Conservation (phyloP, 2,888 invertebrate species). For the Chrysolina oricalcia region DNA sequence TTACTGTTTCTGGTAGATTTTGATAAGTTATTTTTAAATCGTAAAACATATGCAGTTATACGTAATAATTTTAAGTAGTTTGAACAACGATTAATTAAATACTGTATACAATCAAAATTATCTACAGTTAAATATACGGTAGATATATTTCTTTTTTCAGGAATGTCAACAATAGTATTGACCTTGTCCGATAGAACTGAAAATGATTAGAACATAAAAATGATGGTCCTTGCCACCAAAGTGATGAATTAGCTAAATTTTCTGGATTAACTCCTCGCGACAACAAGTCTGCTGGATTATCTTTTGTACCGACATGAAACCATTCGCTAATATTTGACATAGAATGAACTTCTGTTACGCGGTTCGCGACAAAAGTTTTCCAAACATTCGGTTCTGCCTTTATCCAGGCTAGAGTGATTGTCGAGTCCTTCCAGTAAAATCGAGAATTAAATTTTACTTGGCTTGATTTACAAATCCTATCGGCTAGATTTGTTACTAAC, state of each 20-base stretch:
- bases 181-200: not conserved
- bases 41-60: not conserved
- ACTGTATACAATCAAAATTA: not conserved
- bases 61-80: not conserved
- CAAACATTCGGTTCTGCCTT: conserved; percentile 38
- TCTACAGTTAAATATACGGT: not conserved
- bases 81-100: not conserved
- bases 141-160: no score
- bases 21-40: not conserved
- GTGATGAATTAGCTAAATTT: not conserved
- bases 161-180: not conserved
- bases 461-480: not conserved
- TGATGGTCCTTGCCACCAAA: not conserved
- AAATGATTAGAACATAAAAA: not conserved
- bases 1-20: not conserved
- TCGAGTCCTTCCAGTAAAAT: conserved; percentile 51
- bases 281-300: conserved; percentile 49
- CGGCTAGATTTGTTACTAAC: conserved; percentile 12
- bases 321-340: conserved; percentile 38
- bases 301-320: conserved; percentile 44
- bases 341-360: conserved; percentile 47
- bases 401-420: conserved; percentile 48
- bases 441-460: not conserved
- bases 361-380: conserved; percentile 52
- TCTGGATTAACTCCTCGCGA: conserved; percentile 38